A percentile compares a stretch with the other conserved stretches of the same genome.
These are phyloP conservation scores for Caenorhabditis zanzibari DNA, from an alignment of 2,888 invertebrate species.

Conservation along the genomic window DNA sequence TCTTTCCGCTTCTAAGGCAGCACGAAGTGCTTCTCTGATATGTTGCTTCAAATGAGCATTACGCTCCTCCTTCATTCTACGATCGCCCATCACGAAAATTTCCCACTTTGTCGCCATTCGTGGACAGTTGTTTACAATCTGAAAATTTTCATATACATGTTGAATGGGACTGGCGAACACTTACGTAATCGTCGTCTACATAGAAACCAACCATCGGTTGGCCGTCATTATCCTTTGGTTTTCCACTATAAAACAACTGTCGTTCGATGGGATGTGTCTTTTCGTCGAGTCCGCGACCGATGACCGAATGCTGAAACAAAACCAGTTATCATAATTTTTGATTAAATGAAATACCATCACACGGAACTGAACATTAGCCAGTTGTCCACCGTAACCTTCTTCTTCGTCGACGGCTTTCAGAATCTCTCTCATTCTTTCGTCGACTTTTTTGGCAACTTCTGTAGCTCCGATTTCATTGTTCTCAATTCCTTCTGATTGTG, in stretches of 20 bases:
- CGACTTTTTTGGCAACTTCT: conserved; percentile 22
- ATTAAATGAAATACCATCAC: conserved; percentile 27
- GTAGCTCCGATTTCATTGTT: conserved; percentile 42
- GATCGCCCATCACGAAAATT: conserved; percentile 56
- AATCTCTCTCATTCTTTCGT: conserved; percentile 20
- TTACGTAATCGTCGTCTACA: conserved; percentile 47
- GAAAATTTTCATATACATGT: neutral
- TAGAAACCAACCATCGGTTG: conserved; percentile 42
- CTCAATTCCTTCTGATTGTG: neutral
- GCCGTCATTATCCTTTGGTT: conserved; percentile 11
- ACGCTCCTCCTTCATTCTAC: neutral
- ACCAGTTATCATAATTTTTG: neutral
- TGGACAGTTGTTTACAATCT: conserved; percentile 38
- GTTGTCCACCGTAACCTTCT: conserved; percentile 3
- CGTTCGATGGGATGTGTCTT: conserved; percentile 52
- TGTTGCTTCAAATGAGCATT: neutral
- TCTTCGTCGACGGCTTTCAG: neutral
- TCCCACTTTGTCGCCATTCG: conserved; percentile 59
- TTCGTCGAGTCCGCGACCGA: conserved; percentile 51
- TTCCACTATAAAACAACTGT: conserved; percentile 53
- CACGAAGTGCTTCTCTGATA: conserved; percentile 26
- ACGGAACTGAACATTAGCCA: conserved; percentile 12
- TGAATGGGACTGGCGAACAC: no score
- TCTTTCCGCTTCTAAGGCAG: conserved; percentile 16
- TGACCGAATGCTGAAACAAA: conserved; percentile 27